Conservation (phyloP, 2,113 vertebrate genomes). For the Phalacrocorax carbo region DNA sequence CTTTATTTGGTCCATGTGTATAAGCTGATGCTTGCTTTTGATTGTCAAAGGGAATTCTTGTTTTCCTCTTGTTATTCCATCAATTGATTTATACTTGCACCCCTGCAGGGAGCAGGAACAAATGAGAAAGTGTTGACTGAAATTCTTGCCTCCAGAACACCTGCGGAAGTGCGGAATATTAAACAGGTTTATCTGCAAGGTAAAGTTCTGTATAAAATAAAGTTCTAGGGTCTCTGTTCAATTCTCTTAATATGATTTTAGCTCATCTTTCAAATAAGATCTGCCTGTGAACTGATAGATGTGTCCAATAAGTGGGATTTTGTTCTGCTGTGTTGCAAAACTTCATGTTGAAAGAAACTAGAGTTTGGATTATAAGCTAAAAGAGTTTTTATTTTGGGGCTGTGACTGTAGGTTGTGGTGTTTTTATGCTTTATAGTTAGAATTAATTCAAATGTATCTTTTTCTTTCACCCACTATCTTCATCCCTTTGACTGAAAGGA, state of each 20-base stretch:
- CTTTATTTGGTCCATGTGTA: neutral
- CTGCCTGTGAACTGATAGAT: neutral
- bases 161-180: conserved; percentile 79
- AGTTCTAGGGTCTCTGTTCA: neutral
- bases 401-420: neutral
- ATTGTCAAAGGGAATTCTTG: neutral
- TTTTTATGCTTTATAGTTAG: neutral
- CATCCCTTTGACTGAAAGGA: neutral
- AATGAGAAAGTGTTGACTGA: conserved; percentile 90
- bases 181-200: conserved; percentile 89
- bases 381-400: neutral
- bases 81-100: neutral
- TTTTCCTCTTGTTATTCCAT: neutral
- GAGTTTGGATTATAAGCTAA: neutral
- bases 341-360: neutral
- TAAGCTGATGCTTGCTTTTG: neutral
- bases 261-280: neutral
- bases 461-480: neutral
- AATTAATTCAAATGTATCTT: neutral
- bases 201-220: conserved; percentile 38
- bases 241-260: neutral
- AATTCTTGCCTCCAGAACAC: conserved; percentile 91
- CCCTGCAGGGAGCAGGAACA: conserved; percentile 88
- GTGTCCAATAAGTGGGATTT: neutral
- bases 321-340: neutral